These are phyloP conservation scores for Rafetus swinhoei DNA, from an alignment of 2,113 vertebrate genomes.

Conservation along the genomic window DNA sequence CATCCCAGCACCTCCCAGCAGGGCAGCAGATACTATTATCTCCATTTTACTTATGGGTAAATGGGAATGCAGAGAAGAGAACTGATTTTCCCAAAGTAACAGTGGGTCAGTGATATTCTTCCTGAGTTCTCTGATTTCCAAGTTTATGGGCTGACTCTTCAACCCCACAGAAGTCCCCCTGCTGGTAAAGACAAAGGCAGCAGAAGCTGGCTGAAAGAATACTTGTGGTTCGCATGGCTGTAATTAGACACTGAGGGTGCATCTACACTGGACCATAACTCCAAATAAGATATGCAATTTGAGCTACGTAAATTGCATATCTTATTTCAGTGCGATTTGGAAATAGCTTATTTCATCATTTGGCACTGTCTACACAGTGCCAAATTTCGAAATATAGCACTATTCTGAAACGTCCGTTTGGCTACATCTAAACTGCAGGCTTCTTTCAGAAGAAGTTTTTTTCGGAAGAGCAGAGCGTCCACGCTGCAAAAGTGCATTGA, in stretches of 20 bases:
- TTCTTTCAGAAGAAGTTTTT: no score
- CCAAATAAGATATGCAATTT: no score
- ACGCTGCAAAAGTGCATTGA: no score
- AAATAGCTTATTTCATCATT: no score
- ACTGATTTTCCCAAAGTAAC: neutral
- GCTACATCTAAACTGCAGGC: no score
- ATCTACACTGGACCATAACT: no score
- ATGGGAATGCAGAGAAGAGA: neutral
- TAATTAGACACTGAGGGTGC: neutral
- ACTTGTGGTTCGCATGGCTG: neutral
- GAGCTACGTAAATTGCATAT: no score
- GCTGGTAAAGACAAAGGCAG: neutral
- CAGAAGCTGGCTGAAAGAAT: neutral
- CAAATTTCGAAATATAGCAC: no score
- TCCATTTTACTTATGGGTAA: neutral
- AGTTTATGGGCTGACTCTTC: neutral
- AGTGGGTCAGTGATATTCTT: neutral
- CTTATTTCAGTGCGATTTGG: no score
- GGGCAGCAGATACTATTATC: neutral
- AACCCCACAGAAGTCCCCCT: neutral
- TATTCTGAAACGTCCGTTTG: no score
- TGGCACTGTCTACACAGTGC: no score
- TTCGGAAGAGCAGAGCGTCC: no score
- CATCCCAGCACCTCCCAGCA: neutral
- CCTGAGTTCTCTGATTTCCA: neutral